Percentiles rank a stretch among this genome's conserved stretches.
phyloP scores from a whole-genome alignment of 2,888 invertebrate genomes.

The Xanthorhoe designata region DNA sequence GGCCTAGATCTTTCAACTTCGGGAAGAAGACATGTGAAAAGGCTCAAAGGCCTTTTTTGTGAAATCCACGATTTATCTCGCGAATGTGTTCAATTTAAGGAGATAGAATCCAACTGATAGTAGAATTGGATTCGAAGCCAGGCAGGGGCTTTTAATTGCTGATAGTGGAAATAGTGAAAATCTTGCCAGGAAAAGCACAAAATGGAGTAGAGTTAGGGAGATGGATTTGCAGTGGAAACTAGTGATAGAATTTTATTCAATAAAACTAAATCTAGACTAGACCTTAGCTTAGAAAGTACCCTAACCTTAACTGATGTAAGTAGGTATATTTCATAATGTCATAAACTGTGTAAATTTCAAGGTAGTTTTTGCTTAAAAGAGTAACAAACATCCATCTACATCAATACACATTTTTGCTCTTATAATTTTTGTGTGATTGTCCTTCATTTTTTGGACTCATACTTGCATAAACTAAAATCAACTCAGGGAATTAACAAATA shows the following conservation, averaged over 20 bases:
- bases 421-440: too few species aligned
- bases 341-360: too few species aligned
- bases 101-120: conserved; percentile 27
- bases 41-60: conserved; percentile 21
- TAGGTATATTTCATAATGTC: too few species aligned
- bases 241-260: background rate
- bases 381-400: too few species aligned
- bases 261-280: too few species aligned
- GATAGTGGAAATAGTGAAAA: conserved; percentile 10
- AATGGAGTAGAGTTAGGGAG: background rate
- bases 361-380: too few species aligned
- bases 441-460: too few species aligned
- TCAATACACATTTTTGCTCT: too few species aligned
- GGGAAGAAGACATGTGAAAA: background rate
- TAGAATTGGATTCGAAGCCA: conserved; percentile 20
- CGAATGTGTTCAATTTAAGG: conserved; percentile 32
- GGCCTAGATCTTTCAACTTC: background rate
- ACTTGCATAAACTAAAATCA: too few species aligned
- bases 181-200: background rate
- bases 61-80: conserved; percentile 29
- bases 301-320: too few species aligned
- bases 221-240: background rate
- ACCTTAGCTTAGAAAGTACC: too few species aligned
- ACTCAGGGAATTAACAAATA: too few species aligned
- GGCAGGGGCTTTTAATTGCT: conserved; percentile 23